Evolutionary conservation across 2,113 vertebrate species (phyloP).

Genomic region (Camelus bactrianus): DNA sequence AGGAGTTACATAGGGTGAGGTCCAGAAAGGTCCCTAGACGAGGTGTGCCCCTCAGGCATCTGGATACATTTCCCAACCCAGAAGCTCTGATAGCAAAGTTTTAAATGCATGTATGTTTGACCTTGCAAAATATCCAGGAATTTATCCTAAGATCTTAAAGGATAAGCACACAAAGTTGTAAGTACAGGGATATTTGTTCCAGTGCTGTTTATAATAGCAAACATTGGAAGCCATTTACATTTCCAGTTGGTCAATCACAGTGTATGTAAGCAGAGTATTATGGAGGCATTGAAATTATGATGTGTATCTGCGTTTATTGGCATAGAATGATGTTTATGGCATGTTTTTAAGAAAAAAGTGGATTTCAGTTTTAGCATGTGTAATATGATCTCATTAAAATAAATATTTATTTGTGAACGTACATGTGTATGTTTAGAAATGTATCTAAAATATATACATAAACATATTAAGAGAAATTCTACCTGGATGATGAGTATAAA

Average conservation of each 20-base stretch:
- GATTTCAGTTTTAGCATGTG: neutral
- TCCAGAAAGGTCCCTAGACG: neutral
- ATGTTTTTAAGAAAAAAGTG: slow-evolving; percentile 40
- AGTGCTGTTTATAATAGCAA: neutral
- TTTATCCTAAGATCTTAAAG: neutral
- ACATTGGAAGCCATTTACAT: neutral
- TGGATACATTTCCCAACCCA: neutral
- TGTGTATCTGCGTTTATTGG: neutral
- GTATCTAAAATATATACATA: neutral
- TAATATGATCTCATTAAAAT: slow-evolving; percentile 23
- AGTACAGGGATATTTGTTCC: neutral
- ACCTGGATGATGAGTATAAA: neutral
- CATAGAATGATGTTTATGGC: neutral
- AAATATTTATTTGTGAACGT: neutral
- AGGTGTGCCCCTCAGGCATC: neutral
- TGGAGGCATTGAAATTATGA: neutral
- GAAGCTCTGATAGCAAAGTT: neutral
- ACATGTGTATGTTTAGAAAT: neutral
- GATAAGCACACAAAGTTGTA: neutral
- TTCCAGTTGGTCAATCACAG: neutral
- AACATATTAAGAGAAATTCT: neutral
- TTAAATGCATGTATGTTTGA: neutral
- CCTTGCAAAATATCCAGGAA: neutral
- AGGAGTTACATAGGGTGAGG: neutral
- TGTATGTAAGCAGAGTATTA: neutral